phyloP scores from a whole-genome alignment of 2,113 vertebrate genomes.

The Hippocampus abdominalis region DNA sequence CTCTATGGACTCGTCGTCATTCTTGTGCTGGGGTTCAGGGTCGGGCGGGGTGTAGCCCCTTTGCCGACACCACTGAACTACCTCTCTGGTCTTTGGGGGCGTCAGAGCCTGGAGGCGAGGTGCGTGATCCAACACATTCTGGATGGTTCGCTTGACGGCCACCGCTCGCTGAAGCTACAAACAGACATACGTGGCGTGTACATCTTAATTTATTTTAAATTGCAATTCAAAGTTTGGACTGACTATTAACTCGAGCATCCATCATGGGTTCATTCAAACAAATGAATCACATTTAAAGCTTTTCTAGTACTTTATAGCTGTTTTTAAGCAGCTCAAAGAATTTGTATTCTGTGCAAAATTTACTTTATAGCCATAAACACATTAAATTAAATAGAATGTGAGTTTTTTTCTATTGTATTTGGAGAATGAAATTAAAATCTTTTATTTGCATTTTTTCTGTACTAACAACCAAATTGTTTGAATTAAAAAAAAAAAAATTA shows the following conservation, averaged over 20 bases:
- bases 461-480: too few relatives aligned
- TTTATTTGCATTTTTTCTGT: too few relatives aligned
- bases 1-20: slow-evolving; percentile 87
- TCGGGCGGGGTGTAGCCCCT: slow-evolving; percentile 92
- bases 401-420: too few relatives aligned
- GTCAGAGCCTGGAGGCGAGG: slow-evolving; percentile 82
- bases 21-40: slow-evolving; percentile 76
- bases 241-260: not conserved
- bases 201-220: not conserved
- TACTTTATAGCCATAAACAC: too few relatives aligned
- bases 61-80: slow-evolving; percentile 92
- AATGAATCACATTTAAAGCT: not conserved
- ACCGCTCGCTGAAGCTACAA: slow-evolving; percentile 90
- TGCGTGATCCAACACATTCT: slow-evolving; percentile 86
- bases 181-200: not conserved
- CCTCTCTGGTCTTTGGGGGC: slow-evolving; percentile 86
- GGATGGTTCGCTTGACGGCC: slow-evolving; percentile 85
- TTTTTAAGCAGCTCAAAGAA: too few relatives aligned
- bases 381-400: too few relatives aligned
- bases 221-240: not conserved
- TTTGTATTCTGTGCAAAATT: too few relatives aligned
- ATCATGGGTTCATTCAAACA: not conserved
- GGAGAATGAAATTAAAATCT: too few relatives aligned
- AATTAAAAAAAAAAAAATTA: too few relatives aligned
- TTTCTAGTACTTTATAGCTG: too few relatives aligned